phyloP scores from a whole-genome alignment of 2,888 invertebrate species.

The Macaria notata region DNA sequence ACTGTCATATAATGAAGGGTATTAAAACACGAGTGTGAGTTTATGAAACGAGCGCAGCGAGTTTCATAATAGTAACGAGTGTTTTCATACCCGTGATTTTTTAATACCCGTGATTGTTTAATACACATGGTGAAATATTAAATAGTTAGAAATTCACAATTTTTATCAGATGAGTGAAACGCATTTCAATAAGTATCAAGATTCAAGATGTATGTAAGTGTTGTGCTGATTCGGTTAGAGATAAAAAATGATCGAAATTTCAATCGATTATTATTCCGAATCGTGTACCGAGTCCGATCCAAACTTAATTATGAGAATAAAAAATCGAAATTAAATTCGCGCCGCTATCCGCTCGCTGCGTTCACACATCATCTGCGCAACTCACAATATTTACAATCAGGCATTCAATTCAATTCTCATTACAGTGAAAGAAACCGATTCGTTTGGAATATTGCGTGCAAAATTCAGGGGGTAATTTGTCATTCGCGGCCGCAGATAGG shows the following conservation, averaged over 20 bases:
- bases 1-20: no score
- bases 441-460: conserved; percentile 45
- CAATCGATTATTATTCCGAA: conserved; percentile 11
- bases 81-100: no score
- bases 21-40: no score
- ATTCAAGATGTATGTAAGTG: no score
- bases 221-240: conserved; percentile 6
- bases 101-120: no score
- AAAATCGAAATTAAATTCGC: conserved; percentile 16
- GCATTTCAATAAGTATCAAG: no score
- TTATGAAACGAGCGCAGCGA: no score
- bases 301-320: conserved; percentile 21
- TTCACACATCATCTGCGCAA: conserved; percentile 18
- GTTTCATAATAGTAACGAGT: no score
- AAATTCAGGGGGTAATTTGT: conserved; percentile 55
- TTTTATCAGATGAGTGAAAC: no score
- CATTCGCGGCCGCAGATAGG: conserved; percentile 49
- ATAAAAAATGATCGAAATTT: conserved; percentile 17
- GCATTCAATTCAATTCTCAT: conserved; percentile 34
- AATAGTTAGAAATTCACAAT: no score
- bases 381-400: conserved; percentile 27
- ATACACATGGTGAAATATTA: no score
- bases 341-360: conserved; percentile 8
- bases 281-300: not conserved
- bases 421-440: conserved; percentile 35